Evolutionary conservation across 2,113 vertebrate species (phyloP).

Genomic region (Crotophaga sulcirostris): DNA sequence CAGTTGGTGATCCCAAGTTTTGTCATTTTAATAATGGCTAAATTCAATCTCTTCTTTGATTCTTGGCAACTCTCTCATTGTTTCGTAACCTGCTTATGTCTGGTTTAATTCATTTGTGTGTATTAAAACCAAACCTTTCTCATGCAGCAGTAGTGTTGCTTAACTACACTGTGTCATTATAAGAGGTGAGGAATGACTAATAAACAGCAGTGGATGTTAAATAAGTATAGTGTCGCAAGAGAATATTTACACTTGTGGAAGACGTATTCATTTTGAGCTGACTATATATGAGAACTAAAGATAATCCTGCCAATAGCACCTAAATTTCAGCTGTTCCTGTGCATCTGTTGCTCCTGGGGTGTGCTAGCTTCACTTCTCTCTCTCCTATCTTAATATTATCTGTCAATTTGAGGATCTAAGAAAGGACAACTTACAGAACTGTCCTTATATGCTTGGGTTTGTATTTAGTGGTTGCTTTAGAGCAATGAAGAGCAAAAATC

Average conservation of each 20-base stretch:
- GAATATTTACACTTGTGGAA: neutral
- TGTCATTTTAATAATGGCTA: slow-evolving; percentile 75
- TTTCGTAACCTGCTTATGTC: slow-evolving; percentile 62
- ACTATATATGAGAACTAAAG: neutral
- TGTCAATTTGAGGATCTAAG: neutral
- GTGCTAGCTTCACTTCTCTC: neutral
- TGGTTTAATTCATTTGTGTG: slow-evolving; percentile 54
- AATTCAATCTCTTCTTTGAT: slow-evolving; percentile 63
- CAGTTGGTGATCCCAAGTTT: slow-evolving; percentile 71
- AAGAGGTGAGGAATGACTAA: neutral
- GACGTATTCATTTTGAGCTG: neutral
- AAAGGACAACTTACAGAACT: neutral
- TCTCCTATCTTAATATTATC: neutral
- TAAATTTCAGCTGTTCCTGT: neutral
- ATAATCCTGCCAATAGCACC: neutral
- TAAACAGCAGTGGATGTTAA: neutral
- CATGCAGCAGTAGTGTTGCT: slow-evolving; percentile 19
- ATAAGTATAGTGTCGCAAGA: neutral
- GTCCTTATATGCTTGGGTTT: neutral
- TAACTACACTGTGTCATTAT: slow-evolving; percentile 37
- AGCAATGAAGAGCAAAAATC: neutral
- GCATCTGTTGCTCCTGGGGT: neutral
- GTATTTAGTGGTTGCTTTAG: neutral
- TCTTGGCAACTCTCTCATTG: slow-evolving; percentile 49
- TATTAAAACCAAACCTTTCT: slow-evolving; percentile 33